Conservation (phyloP, 1,140 invertebrate genomes). For the Hypothenemus hampei region DNA sequence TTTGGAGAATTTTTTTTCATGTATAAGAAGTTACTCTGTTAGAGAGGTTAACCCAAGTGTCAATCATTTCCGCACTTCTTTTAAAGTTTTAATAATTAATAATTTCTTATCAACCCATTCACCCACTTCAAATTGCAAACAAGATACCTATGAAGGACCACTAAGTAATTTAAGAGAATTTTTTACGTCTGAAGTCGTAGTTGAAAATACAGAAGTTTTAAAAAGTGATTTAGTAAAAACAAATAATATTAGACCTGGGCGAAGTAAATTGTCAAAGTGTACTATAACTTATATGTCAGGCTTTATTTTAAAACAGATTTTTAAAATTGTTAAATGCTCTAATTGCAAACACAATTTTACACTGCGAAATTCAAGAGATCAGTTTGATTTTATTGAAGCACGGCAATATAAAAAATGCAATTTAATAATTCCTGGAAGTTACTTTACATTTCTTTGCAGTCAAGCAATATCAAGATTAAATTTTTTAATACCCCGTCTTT, state of each 20-base stretch:
- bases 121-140: slow-evolving; percentile 11
- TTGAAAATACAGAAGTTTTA: not conserved
- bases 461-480: slow-evolving; percentile 2
- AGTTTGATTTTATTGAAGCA: slow-evolving; percentile 9
- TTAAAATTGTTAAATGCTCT: slow-evolving; percentile 3
- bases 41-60: slow-evolving; percentile 7
- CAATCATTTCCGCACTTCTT: slow-evolving; percentile 2
- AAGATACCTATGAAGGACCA: not conserved
- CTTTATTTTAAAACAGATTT: slow-evolving; percentile 5
- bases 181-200: not conserved
- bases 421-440: slow-evolving; percentile 6
- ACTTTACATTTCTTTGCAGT: slow-evolving; percentile 1
- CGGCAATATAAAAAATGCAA: slow-evolving; percentile 7
- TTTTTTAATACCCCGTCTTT: slow-evolving; percentile 13
- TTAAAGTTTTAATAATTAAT: slow-evolving; percentile 13
- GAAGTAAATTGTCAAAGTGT: not conserved
- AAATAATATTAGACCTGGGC: not conserved
- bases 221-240: not conserved
- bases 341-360: slow-evolving; percentile 11
- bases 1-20: slow-evolving; percentile 39
- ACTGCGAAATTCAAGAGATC: not conserved
- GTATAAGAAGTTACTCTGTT: slow-evolving; percentile 28
- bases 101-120: slow-evolving; percentile 10
- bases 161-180: slow-evolving; percentile 9
- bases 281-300: slow-evolving; percentile 10